Base-by-base conservation (phyloP, 2,888 invertebrate genomes). In the Alviniconcha strummeri region DNA sequence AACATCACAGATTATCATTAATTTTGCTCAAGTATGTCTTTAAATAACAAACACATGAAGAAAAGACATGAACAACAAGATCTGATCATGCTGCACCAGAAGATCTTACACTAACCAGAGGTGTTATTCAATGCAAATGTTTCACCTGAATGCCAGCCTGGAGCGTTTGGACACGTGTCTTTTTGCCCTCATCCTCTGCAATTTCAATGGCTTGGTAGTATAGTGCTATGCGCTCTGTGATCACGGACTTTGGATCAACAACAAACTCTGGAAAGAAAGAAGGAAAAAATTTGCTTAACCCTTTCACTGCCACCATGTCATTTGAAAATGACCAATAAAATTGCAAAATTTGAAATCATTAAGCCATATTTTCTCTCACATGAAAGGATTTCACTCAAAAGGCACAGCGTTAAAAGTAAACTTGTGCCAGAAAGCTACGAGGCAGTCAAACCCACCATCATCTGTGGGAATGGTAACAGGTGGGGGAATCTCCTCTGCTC, bases 401-500 rank as follows among this genome's bases (percentile, higher is more conserved):
- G 36, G 36, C 36, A 36, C 36, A 36, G 36, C 36, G 3, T 36
- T 36, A 36, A 36, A 36, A 36, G 36, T 36, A 36, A 36, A 36
- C 3, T 36, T 36, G 36, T 36, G 36, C 36, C 36, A 36, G 36
- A n/a, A n/a, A 1, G 36, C 3, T 36, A 36, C 3, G 36, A 36
- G 36, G 36, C 36, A 36, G 36, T 36, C 36, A 71, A 57, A 83
- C 81, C 55, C 76, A 86, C 86, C 86, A 81, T 83, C 83, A 83
- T 86, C 86, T 84, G 75, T 76, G 19, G 86, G 86, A 74, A 86
- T 81, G 9, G 80, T 55, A 5, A 86, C 85, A 17, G 84, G 83
- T 15, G 86, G 84, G 36, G 86, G 86, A 36, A 86, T 79, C 55
- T 86, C 86, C 74, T 85, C 85, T 8, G 83, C 83, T 57, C 81